Evolutionary conservation across 2,113 vertebrate genomes (phyloP), one percentile per base, ranked within the genome.

Genomic region (Acrocephalus kingi): DNA sequence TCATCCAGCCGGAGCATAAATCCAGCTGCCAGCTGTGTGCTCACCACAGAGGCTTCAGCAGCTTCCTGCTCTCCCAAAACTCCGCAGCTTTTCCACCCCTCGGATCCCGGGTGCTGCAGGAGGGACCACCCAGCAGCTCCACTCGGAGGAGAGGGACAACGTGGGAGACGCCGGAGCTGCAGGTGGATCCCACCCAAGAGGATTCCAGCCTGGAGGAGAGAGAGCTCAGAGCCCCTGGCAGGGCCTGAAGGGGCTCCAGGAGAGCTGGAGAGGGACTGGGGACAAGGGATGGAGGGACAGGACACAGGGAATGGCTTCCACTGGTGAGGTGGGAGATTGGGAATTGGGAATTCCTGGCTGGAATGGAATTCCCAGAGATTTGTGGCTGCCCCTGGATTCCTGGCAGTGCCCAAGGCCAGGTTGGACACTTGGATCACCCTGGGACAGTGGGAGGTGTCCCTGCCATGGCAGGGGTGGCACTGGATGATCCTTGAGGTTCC

Each of bases 111-210:
- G 43, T 59, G 61, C 85, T 18, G 3, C 22, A 19, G 78, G 25
- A 87, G 31, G 15, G 94, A 94, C 94, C 91, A 95, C 96, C 91
- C 89, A 67, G 68, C n/a, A 76, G 27, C 31, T 84, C 84, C 30
- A 0, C 51, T 21, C 0, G 12, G 39, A 43, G 9, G 4, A 5
- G 28, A 10, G 39, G 0, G 2, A 22, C 0, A 6, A 4, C 0
- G 1, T 48, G 81, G 0, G 27, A 64, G 45, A 51, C 22, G 75
- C 21, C 31, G 72, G 15, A 73, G 31, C 77, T 49, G 68, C 76
- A 94, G 86, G 80, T 93, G 67, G 16, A 61, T 78, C 48, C 37
- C 37, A 85, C 46, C 72, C 31, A 11, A 6, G 10, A 2, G 23
- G 12, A 54, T 25, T 0, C 68, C 81, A 63, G 33, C 33, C 46